Evolutionary conservation across 2,888 invertebrate species (phyloP).

Genomic region (Drosophila lutescens): DNA sequence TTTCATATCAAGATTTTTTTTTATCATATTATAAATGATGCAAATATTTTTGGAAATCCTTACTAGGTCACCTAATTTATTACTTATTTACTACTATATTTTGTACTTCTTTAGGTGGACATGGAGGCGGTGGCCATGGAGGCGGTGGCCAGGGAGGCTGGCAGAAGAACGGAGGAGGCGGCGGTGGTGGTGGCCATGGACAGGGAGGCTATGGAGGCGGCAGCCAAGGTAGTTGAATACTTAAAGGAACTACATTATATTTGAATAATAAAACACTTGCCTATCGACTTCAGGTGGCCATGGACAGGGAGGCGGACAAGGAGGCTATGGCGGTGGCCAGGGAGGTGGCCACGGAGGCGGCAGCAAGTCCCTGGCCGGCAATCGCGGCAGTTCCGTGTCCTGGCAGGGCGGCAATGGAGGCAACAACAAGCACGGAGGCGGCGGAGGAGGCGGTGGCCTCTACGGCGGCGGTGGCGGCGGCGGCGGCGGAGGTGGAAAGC

Average conservation of each 20-base stretch:
- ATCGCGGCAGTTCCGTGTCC: constrained; percentile 32
- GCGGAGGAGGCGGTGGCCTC: constrained; percentile 38
- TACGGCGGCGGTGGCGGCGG: constrained; percentile 51
- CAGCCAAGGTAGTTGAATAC: background rate
- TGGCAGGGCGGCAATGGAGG: constrained; percentile 34
- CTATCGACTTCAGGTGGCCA: constrained; percentile 20
- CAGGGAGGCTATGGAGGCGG: constrained; percentile 48
- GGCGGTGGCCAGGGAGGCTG: constrained; percentile 33
- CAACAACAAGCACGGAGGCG: constrained; percentile 49
- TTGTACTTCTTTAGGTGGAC: background rate
- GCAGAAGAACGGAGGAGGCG: constrained; percentile 27
- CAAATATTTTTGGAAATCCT: too few species aligned
- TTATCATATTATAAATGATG: too few species aligned
- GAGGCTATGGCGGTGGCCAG: constrained; percentile 26
- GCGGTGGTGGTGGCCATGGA: constrained; percentile 22
- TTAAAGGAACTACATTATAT: too few species aligned
- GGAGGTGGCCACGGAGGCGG: constrained; percentile 38
- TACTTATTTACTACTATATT: background rate
- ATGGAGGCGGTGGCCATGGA: constrained; percentile 37
- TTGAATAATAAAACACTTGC: too few species aligned
- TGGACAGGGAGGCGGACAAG: constrained; percentile 32
- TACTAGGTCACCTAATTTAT: too few species aligned
- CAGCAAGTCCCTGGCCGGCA: constrained; percentile 52
- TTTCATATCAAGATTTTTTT: too few species aligned
- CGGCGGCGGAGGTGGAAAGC: constrained; percentile 40